phyloP scores from a whole-genome alignment of 2,113 vertebrate genomes.

The Corythornis cristatus region DNA sequence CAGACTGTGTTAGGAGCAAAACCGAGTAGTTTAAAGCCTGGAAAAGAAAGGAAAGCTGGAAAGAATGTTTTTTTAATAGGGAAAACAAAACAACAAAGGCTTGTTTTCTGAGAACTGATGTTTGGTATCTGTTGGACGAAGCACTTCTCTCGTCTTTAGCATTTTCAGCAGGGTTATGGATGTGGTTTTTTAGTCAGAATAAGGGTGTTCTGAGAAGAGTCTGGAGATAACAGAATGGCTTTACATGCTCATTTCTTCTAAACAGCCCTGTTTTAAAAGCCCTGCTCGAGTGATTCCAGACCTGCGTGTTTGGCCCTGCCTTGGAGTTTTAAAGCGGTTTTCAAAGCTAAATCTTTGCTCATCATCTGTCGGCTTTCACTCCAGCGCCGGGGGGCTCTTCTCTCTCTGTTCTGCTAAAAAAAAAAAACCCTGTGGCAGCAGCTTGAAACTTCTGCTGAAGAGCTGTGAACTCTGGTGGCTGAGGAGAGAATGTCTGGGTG shows the following conservation, averaged over 20 bases:
- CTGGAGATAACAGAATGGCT: background rate
- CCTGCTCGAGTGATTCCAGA: background rate
- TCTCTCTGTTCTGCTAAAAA: background rate
- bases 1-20: background rate
- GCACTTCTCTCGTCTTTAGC: background rate
- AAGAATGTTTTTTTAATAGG: background rate
- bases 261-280: background rate
- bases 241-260: background rate
- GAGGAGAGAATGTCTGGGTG: background rate
- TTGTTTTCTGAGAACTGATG: rapidly evolving
- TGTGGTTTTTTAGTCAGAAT: background rate
- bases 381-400: too few species aligned
- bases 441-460: background rate
- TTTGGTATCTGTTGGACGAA: background rate
- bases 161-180: rapidly evolving
- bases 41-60: background rate
- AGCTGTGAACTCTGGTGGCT: too few species aligned
- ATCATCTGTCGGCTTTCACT: background rate
- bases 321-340: background rate
- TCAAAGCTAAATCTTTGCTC: background rate
- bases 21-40: background rate
- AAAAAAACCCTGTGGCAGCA: background rate
- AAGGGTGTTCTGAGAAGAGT: background rate
- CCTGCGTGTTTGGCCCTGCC: background rate
- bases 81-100: background rate